Percentiles rank a stretch among this genome's conserved stretches.
Conservation (phyloP, 1,140 invertebrate genomes). For the Pseudoatta argentina region DNA sequence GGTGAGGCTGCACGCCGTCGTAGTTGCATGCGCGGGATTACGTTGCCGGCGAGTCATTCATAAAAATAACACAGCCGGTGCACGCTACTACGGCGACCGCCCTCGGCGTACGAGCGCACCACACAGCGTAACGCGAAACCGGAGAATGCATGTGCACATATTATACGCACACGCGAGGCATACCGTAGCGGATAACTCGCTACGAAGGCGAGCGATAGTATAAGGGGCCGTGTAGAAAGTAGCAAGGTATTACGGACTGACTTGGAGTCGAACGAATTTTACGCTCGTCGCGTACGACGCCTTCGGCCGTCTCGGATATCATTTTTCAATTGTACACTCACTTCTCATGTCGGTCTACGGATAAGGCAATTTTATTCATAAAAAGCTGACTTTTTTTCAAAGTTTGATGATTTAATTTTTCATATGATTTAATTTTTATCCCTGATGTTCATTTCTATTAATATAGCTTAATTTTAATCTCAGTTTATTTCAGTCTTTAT, state of each 20-base stretch:
- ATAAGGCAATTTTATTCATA: not conserved
- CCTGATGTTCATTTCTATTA: no score
- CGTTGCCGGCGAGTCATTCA: slow-evolving; percentile 79
- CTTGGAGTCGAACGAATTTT: slow-evolving; percentile 45
- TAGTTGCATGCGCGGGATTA: slow-evolving; percentile 71
- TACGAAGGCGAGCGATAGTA: not conserved
- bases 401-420: not conserved
- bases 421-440: not conserved
- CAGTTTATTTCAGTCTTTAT: no score
- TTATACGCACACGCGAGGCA: not conserved
- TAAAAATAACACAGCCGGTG: slow-evolving; percentile 80
- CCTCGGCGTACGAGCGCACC: slow-evolving; percentile 49
- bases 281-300: slow-evolving; percentile 37
- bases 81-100: slow-evolving; percentile 70
- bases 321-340: not conserved
- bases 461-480: no score
- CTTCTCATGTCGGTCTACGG: not conserved
- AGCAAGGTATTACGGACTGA: slow-evolving; percentile 32
- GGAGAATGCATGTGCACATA: slow-evolving; percentile 39
- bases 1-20: slow-evolving; percentile 43
- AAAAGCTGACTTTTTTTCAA: not conserved
- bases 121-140: slow-evolving; percentile 17
- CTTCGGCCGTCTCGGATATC: not conserved
- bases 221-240: slow-evolving; percentile 63
- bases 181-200: slow-evolving; percentile 22